Evolutionary conservation across 1,140 invertebrate species (phyloP), one percentile per base, ranked within the genome.

Genomic region (Anastrepha obliqua): DNA sequence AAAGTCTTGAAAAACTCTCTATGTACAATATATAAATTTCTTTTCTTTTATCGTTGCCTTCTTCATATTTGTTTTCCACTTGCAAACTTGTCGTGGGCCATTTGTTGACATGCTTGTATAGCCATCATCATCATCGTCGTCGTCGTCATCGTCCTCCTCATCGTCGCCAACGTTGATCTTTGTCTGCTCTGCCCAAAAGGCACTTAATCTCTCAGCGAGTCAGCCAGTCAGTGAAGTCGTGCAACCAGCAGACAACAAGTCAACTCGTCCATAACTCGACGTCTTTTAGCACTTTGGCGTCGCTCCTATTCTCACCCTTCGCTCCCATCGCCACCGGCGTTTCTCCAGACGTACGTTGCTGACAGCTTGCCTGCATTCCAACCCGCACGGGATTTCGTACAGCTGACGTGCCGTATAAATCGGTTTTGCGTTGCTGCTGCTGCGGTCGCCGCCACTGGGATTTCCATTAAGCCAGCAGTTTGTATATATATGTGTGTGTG

Each of bases 71-170:
- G 29, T 62, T 81, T 81, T 81, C 51, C 74, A 81, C 74, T 58
- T 81, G n/a, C 39, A 74, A 74, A 44, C n/a, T 81, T 81, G 47
- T 81, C 74, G 44, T 81, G 74, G 47, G 17, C 74, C 74, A 81
- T 81, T 55, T 81, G 47, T 29, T 55, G 17, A n/a, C 74, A 1
- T 20, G 44, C 74, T 29, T 13, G 17, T 42, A 55, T 7, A 51
- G 74, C 42, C 74, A 55, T 55, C 67, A 15, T 74, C 42, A 17
- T 17, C 60, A 0, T 9, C 64, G 5, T 20, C 7, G 29, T 44
- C 42, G 44, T 62, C 60, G 60, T 9, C 64, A 29, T 5, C 7
- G 11, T 20, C 7, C 17, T 20, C 42, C 4, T 3, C 8, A 55
- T 55, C 47, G 74, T 55, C n/a, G 51, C 74, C 74, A 58, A 55